phyloP scores from a whole-genome alignment of 2,888 invertebrate species.

The Drosophila picticornis region DNA sequence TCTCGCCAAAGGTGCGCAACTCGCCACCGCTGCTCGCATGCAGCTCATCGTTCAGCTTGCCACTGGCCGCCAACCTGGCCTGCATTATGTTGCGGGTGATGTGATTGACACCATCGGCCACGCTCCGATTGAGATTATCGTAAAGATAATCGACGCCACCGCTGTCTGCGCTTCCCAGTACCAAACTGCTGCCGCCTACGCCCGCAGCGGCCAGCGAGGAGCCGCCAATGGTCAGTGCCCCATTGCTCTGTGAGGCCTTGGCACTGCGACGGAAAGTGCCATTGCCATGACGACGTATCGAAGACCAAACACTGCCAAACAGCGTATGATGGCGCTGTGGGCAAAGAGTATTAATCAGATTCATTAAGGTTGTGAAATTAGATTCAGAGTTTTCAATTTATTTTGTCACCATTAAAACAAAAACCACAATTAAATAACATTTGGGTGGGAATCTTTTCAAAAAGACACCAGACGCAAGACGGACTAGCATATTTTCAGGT shows the following conservation, averaged over 20 bases:
- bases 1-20: constrained; percentile 86
- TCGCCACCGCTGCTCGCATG: constrained; percentile 77
- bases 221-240: constrained; percentile 63
- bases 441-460: too few species aligned
- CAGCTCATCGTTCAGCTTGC: constrained; percentile 66
- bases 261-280: constrained; percentile 81
- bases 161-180: constrained; percentile 62
- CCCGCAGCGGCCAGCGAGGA: constrained; percentile 53
- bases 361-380: neutral
- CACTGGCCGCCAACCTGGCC: constrained; percentile 72
- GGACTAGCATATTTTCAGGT: too few species aligned
- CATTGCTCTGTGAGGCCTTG: constrained; percentile 77
- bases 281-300: constrained; percentile 91
- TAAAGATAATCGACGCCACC: constrained; percentile 71
- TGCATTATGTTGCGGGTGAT: constrained; percentile 84
- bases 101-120: constrained; percentile 84
- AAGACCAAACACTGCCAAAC: constrained; percentile 98
- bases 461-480: too few species aligned
- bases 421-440: too few species aligned
- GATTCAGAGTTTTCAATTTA: neutral
- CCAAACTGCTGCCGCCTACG: constrained; percentile 71
- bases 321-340: constrained; percentile 96
- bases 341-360: neutral
- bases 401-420: too few species aligned
- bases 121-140: constrained; percentile 81